phyloP scores from a whole-genome alignment of 2,797 vertebrate genomes.

The Crocidura indochinensis region DNA sequence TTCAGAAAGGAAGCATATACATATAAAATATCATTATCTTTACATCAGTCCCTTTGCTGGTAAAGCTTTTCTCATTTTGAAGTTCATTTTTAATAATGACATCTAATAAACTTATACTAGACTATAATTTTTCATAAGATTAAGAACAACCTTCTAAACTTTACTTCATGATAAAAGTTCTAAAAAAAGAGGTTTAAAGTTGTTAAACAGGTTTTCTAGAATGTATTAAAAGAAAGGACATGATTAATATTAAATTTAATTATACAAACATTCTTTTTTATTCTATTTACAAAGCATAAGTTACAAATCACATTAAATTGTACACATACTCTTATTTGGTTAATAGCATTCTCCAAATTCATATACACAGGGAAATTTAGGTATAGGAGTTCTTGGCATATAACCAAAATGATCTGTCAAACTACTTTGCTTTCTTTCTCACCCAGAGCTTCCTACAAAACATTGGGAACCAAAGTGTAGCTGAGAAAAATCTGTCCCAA shows the following conservation, averaged over 20 bases:
- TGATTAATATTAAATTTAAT: constrained; percentile 75
- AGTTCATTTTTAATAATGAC: constrained; percentile 53
- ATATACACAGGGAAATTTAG: constrained; percentile 15
- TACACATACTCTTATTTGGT: constrained; percentile 55
- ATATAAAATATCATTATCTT: background rate
- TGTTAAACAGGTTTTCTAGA: constrained; percentile 20
- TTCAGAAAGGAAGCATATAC: constrained; percentile 57
- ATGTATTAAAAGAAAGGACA: constrained; percentile 46
- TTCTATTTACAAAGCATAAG: constrained; percentile 80
- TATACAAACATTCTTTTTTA: constrained; percentile 40
- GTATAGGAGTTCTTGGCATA: background rate
- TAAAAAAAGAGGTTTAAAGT: constrained; percentile 58
- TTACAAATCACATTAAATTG: constrained; percentile 74
- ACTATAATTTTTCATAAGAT: constrained; percentile 64
- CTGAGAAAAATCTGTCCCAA: no score
- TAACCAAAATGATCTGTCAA: constrained; percentile 38
- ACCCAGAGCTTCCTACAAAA: background rate
- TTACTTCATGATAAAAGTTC: constrained; percentile 12
- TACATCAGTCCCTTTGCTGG: constrained; percentile 25
- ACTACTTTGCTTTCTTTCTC: constrained; percentile 36
- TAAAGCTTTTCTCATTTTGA: constrained; percentile 65
- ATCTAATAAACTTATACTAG: constrained; percentile 63
- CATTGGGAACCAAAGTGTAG: background rate
- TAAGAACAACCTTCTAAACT: constrained; percentile 32
- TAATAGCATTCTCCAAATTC: constrained; percentile 41